Conservation (phyloP, 2,113 vertebrate genomes). For the Strigops habroptila region DNA sequence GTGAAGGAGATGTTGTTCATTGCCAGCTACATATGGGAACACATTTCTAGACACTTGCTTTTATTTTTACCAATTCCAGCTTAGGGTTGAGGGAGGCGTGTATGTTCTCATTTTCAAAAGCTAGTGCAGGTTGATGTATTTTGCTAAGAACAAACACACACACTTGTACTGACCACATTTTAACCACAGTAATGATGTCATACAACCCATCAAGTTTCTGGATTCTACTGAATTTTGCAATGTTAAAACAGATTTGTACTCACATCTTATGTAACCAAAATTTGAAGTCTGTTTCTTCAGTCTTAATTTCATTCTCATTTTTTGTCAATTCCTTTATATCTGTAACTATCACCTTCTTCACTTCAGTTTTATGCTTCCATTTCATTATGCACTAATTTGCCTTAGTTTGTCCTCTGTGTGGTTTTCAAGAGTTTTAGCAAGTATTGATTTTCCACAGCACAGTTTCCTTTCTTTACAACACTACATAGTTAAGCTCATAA, state of each 20-base stretch:
- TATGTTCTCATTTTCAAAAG: neutral
- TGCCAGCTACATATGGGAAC: neutral
- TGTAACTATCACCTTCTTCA: neutral
- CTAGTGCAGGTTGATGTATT: neutral
- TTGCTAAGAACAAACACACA: conserved; percentile 13
- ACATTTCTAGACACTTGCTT: neutral
- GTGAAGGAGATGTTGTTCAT: neutral
- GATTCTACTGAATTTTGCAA: neutral
- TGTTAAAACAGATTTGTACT: neutral
- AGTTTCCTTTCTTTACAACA: neutral
- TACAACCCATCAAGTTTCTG: neutral
- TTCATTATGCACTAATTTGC: neutral
- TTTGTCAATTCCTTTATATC: neutral
- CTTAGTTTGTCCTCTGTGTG: neutral
- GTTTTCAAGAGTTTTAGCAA: neutral
- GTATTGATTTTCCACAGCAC: neutral
- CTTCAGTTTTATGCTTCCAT: neutral
- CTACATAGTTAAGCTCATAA: neutral
- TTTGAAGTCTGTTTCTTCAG: neutral
- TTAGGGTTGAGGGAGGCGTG: neutral
- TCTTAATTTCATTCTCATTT: neutral
- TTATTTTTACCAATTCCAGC: neutral
- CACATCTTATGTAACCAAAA: neutral
- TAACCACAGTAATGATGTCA: conserved; percentile 2
- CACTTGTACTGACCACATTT: neutral